Percentiles rank a stretch among this genome's conserved stretches.
These are phyloP conservation scores for Callionymus lyra DNA, from an alignment of 2,113 vertebrate species.

Conservation along the genomic window DNA sequence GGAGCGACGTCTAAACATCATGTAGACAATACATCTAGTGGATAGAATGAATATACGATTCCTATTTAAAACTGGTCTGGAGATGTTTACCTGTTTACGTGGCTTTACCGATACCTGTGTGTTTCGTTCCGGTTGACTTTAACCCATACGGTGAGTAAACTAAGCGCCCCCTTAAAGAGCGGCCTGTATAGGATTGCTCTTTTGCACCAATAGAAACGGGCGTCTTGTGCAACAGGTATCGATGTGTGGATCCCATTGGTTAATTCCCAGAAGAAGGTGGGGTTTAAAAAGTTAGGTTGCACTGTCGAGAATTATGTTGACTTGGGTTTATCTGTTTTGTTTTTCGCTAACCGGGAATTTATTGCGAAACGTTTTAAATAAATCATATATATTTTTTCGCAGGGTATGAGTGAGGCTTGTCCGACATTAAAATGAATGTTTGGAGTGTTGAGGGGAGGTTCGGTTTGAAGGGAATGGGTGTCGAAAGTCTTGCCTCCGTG, in stretches of 20 bases:
- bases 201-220: conserved; percentile 34
- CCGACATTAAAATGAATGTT: background rate
- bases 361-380: too few species aligned
- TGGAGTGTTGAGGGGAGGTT: background rate
- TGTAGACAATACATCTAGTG: too few species aligned
- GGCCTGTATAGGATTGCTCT: conserved; percentile 25
- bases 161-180: conserved; percentile 22
- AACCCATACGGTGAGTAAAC: background rate
- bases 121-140: background rate
- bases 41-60: too few species aligned
- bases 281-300: conserved; percentile 43
- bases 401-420: too few species aligned
- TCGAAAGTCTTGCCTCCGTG: conserved; percentile 58
- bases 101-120: background rate
- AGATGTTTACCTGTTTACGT: background rate
- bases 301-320: conserved; percentile 40
- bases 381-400: background rate
- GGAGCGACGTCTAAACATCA: too few species aligned
- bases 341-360: conserved; percentile 24
- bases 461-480: conserved; percentile 16
- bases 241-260: conserved; percentile 35
- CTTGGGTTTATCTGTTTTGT: conserved; percentile 50
- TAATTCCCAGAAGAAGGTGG: conserved; percentile 24
- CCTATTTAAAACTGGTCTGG: too few species aligned
- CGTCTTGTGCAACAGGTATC: conserved; percentile 5